phyloP scores from a whole-genome alignment of 1,140 invertebrate species.

The Holotrichia oblita region DNA sequence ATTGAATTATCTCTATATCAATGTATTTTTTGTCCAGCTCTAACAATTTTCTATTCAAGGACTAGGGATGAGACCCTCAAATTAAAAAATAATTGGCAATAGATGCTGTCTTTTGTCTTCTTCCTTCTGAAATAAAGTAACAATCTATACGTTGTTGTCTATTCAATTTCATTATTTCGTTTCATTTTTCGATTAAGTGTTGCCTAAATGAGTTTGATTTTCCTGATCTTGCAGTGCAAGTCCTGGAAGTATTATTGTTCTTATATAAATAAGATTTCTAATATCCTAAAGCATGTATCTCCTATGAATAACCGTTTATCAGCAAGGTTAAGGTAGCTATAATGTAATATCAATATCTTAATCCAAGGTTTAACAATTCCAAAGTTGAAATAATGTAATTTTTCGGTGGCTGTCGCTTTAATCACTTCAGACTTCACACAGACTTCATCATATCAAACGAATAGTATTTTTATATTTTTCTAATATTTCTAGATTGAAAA shows the following conservation, averaged over 20 bases:
- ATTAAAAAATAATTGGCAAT: no score
- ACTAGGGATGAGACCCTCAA: no score
- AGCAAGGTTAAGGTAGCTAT: not conserved
- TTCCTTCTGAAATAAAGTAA: no score
- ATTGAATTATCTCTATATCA: no score
- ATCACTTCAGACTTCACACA: not conserved
- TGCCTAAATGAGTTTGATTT: not conserved
- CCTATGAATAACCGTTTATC: not conserved
- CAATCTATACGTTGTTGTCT: no score
- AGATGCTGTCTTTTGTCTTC: no score
- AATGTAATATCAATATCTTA: not conserved
- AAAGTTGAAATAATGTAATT: not conserved
- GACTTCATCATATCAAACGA: no score
- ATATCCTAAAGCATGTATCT: not conserved
- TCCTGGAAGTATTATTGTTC: not conserved
- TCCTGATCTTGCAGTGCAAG: not conserved
- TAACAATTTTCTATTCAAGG: no score
- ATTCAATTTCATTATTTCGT: no score
- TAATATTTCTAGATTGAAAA: no score
- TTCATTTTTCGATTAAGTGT: not conserved
- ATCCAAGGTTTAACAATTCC: not conserved
- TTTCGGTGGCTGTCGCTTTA: not conserved
- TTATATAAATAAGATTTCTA: not conserved
- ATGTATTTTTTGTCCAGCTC: no score
- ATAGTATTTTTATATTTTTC: not conserved